Conservation (phyloP, 2,797 vertebrate species). For the Erpetoichthys calabaricus region DNA sequence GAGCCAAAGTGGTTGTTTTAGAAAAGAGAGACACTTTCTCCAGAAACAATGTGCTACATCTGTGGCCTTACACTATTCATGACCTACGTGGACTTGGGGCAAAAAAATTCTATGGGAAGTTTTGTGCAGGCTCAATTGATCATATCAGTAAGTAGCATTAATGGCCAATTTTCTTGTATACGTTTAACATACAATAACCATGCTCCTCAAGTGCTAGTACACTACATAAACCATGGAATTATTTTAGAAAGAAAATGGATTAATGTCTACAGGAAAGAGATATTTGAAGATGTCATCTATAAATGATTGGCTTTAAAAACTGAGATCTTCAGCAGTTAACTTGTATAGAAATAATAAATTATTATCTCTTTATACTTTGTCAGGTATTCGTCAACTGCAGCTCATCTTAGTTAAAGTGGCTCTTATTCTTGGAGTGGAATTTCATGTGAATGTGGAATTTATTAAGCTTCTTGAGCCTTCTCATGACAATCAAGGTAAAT, state of each 20-base stretch:
- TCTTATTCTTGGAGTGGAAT: constrained; percentile 82
- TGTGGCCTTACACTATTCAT: constrained; percentile 95
- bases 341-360: too few relatives aligned
- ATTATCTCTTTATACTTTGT: constrained; percentile 1
- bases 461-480: constrained; percentile 79
- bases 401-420: constrained; percentile 90
- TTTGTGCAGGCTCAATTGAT: constrained; percentile 91
- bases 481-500: constrained; percentile 79
- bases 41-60: constrained; percentile 88
- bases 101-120: constrained; percentile 95
- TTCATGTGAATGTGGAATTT: constrained; percentile 89
- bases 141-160: constrained; percentile 86
- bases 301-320: too few relatives aligned
- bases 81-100: constrained; percentile 85
- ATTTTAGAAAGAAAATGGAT: too few relatives aligned
- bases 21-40: constrained; percentile 94
- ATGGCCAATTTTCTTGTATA: background rate
- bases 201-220: too few relatives aligned
- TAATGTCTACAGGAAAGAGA: too few relatives aligned
- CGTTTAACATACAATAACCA: too few relatives aligned
- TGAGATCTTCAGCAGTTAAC: too few relatives aligned
- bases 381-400: constrained; percentile 92
- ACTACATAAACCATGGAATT: too few relatives aligned
- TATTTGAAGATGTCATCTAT: too few relatives aligned
- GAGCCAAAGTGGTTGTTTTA: constrained; percentile 84